phyloP scores from a whole-genome alignment of 2,113 vertebrate species.

The Promerops cafer region DNA sequence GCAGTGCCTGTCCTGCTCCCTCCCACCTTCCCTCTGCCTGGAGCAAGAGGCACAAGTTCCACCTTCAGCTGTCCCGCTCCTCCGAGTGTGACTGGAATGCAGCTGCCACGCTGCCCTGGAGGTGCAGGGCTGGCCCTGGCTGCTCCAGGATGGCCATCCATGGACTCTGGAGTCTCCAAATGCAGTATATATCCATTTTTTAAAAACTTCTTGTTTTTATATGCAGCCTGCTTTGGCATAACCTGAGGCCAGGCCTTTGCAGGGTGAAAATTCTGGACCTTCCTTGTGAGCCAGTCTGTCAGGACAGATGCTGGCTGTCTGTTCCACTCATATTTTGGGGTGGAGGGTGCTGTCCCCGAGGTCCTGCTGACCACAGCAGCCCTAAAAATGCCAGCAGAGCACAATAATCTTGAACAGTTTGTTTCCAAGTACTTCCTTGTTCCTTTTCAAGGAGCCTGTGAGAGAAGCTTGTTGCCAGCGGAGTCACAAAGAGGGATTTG shows the following conservation, averaged over 20 bases:
- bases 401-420: not conserved
- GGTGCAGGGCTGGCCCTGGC: conserved; percentile 43
- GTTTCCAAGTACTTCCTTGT: not conserved
- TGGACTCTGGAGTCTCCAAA: not conserved
- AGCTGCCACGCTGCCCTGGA: not conserved
- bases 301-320: conserved; percentile 23
- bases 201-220: not conserved
- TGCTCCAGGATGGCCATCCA: not conserved
- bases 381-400: not conserved
- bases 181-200: not conserved
- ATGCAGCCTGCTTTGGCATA: conserved; percentile 8
- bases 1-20: not conserved
- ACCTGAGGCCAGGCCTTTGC: not conserved
- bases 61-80: not conserved
- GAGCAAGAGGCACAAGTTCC: not conserved
- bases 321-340: not conserved
- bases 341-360: conserved; percentile 4
- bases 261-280: not conserved
- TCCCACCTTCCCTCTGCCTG: not conserved
- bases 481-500: conserved; percentile 36
- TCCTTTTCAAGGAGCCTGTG: not conserved
- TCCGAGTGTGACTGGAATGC: not conserved
- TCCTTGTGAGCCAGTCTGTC: not conserved
- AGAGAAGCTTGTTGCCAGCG: not conserved
- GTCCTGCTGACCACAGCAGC: not conserved